These are phyloP conservation scores for Barnardius zonarius DNA, from an alignment of 2,113 vertebrate species.

Conservation along the genomic window DNA sequence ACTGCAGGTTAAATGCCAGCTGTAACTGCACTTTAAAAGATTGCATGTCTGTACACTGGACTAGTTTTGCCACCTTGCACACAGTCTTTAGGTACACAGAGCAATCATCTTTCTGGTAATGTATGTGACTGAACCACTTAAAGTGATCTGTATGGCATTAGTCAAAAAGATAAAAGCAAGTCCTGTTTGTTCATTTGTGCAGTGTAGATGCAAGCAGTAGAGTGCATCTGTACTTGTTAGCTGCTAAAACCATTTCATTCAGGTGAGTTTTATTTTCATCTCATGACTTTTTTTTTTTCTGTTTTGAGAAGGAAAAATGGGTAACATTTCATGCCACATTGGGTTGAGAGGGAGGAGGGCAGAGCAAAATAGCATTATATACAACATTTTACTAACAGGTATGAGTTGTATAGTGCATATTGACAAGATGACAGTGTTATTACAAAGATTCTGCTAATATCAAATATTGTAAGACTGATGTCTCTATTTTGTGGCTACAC, in stretches of 20 bases:
- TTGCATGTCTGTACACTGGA: neutral
- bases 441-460: neutral
- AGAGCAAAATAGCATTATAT: neutral
- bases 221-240: neutral
- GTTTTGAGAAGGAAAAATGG: neutral
- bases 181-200: neutral
- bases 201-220: neutral
- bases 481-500: neutral
- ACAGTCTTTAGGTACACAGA: neutral
- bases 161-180: neutral
- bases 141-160: neutral
- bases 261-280: neutral
- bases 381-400: neutral
- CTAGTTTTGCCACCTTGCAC: neutral
- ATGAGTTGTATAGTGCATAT: neutral
- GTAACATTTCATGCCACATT: neutral
- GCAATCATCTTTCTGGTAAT: neutral
- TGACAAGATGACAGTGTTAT: neutral
- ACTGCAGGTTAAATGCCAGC: constrained; percentile 6
- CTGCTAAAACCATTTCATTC: neutral
- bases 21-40: neutral
- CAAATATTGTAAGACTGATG: neutral
- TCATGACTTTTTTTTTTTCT: neutral
- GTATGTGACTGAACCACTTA: neutral
- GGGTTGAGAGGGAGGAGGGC: neutral